Conservation (phyloP, 2,797 vertebrate species). For the Bufotes viridis region DNA sequence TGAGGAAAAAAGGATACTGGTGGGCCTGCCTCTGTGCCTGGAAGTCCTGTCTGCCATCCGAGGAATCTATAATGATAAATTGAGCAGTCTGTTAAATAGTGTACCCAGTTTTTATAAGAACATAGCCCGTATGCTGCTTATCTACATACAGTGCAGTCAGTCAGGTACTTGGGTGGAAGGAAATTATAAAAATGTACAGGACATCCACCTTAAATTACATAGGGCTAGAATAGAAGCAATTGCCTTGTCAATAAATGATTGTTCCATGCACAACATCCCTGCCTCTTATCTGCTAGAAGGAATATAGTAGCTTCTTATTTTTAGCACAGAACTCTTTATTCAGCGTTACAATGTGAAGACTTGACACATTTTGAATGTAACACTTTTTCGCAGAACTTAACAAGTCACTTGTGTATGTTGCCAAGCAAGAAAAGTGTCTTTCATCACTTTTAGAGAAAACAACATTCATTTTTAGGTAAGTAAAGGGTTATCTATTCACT, state of each 20-base stretch:
- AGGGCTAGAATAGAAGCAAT: neutral
- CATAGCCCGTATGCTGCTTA: too few species aligned
- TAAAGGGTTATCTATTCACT: neutral
- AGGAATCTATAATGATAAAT: too few species aligned
- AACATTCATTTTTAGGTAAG: neutral
- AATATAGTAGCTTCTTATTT: conserved; percentile 20
- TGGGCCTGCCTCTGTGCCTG: too few species aligned
- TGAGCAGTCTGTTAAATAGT: too few species aligned
- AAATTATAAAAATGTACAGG: neutral
- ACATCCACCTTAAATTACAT: neutral
- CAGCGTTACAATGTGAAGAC: conserved; percentile 39
- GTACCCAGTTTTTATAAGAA: too few species aligned
- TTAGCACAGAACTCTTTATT: conserved; percentile 31
- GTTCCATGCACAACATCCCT: neutral
- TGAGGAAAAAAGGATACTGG: too few species aligned
- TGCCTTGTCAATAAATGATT: neutral
- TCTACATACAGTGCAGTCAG: neutral
- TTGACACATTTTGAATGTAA: conserved; percentile 42
- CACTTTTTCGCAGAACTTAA: conserved; percentile 30
- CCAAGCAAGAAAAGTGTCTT: conserved; percentile 19
- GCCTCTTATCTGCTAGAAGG: neutral
- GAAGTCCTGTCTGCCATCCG: too few species aligned
- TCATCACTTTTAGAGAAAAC: neutral
- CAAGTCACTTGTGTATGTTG: conserved; percentile 3
- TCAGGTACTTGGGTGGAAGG: neutral